phyloP scores from a whole-genome alignment of 1,140 invertebrate species.

The Nasonia giraulti region DNA sequence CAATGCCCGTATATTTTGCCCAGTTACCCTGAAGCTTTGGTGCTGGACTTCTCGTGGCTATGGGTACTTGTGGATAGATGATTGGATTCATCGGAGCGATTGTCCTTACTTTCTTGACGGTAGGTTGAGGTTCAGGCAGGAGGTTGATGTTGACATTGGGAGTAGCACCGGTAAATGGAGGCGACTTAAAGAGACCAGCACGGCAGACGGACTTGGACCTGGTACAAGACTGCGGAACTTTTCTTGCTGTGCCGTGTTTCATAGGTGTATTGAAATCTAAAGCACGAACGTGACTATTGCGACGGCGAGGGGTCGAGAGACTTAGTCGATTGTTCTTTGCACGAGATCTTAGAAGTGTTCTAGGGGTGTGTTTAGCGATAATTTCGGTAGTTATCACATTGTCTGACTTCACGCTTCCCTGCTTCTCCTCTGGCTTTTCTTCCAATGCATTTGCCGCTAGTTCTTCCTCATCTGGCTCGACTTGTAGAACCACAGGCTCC shows the following conservation, averaged over 20 bases:
- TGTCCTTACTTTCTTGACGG: background rate
- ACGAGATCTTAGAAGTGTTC: constrained; percentile 64
- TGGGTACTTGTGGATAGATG: constrained; percentile 55
- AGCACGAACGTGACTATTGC: constrained; percentile 68
- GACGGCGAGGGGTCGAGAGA: constrained; percentile 70
- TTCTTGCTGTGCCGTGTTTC: constrained; percentile 54
- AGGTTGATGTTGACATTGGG: constrained; percentile 50
- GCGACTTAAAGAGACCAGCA: constrained; percentile 67
- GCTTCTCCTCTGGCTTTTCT: constrained; percentile 8
- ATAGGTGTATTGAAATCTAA: constrained; percentile 71
- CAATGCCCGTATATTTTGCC: constrained; percentile 69
- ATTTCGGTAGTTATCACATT: background rate
- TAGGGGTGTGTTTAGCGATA: constrained; percentile 65
- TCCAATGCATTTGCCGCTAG: background rate
- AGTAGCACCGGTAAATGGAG: constrained; percentile 50
- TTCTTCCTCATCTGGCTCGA: background rate
- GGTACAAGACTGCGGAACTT: constrained; percentile 47
- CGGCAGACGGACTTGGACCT: constrained; percentile 60
- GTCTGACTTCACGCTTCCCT: background rate
- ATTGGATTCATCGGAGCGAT: background rate
- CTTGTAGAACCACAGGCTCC: background rate
- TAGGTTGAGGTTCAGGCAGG: constrained; percentile 46
- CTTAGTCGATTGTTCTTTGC: constrained; percentile 69
- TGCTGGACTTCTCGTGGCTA: constrained; percentile 66
- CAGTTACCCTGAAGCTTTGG: constrained; percentile 68